Base-by-base conservation (phyloP, 2,113 vertebrate genomes). In the Capra hircus region DNA sequence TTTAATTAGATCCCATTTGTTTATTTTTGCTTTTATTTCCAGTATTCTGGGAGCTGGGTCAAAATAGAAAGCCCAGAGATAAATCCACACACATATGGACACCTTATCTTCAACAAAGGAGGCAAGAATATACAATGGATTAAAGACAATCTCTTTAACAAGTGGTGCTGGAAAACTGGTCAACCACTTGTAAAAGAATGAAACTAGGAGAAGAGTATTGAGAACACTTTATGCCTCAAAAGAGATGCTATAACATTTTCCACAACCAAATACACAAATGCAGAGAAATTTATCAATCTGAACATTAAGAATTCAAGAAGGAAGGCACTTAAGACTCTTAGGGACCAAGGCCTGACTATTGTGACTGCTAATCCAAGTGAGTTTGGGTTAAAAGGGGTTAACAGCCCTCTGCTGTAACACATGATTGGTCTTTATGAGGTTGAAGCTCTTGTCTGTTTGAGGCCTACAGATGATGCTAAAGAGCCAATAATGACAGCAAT, bases 401-500 rank as follows among this genome's bases (percentile, higher is more conserved):
- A 99, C 98, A 98, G 98, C 98, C 98, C 99, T 99, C 98, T 99
- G 99, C 98, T 98, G 99, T 99, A 99, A 99, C 99, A 99, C 99
- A 99, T 99, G 99, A 99, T 99, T 99, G 99, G 99, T 99, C 99
- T 99, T 99, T 99, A 99, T 99, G 99, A 99, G 99, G 99, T 99
- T 99, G 99, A 99, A 99, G 99, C 99, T 99, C 99, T 99, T 99
- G 99, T 99, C 99, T 99, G 99, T 99, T 99, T 99, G 99, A 99
- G 99, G 99, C 99, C 99, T 99, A 99, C 98, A 99, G 99, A 99
- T 99, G 99, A 99, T 99, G 99, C 99, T 99, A 99, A 99, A 99
- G 99, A 99, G 99, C 99, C 99, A 99, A 99, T 99, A 99, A 99
- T 99, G 99, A 99, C 99, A 99, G 99, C 99, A 99, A 99, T 99